Evolutionary conservation across 2,888 invertebrate genomes (phyloP).

Genomic region (Pammene aurita): DNA sequence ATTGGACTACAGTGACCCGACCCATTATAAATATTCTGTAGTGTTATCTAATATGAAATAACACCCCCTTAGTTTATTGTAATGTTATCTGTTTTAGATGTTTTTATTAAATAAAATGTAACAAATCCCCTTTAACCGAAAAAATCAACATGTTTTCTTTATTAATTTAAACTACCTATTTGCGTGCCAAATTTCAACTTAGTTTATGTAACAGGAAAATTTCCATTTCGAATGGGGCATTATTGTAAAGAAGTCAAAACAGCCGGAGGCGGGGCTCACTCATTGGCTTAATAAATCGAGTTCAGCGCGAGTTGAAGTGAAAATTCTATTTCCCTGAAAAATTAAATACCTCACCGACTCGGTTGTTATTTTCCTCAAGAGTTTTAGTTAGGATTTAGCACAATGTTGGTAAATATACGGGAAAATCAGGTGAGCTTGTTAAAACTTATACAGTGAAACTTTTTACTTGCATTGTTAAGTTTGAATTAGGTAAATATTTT

Average conservation of each 20-base stretch:
- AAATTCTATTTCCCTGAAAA: conserved; percentile 37
- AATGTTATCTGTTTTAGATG: no score
- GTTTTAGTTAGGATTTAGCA: conserved; percentile 25
- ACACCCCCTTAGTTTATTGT: no score
- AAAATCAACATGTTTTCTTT: no score
- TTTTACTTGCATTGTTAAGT: background rate
- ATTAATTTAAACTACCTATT: no score
- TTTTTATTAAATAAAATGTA: no score
- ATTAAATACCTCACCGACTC: conserved; percentile 32
- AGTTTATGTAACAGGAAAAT: background rate
- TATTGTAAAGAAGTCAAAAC: conserved; percentile 16
- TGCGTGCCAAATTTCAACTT: background rate
- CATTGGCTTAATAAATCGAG: conserved; percentile 41
- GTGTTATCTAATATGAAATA: no score
- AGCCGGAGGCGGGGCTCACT: conserved; percentile 25
- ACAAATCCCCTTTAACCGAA: no score
- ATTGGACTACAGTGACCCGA: no score
- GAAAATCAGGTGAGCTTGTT: conserved; percentile 15
- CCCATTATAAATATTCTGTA: no score
- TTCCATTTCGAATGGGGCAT: background rate
- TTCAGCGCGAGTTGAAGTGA: conserved; percentile 31
- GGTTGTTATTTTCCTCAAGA: conserved; percentile 31
- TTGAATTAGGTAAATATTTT: no score
- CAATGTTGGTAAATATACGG: background rate
- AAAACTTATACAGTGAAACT: background rate